These are phyloP conservation scores for Trisateles emortualis DNA, from an alignment of 2,888 invertebrate species.

Conservation along the genomic window DNA sequence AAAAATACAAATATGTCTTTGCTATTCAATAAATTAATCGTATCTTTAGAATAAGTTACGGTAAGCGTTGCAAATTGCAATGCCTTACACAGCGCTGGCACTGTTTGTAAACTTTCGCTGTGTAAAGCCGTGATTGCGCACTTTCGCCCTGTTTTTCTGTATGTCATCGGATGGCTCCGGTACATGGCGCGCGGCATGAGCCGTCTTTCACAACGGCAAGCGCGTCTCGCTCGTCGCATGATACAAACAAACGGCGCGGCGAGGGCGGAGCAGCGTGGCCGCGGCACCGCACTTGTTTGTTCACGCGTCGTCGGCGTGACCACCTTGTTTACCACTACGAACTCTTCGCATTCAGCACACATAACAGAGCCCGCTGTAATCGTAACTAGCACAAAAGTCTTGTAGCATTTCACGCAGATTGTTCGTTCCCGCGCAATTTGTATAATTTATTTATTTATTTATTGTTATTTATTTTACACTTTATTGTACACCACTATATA, in stretches of 20 bases:
- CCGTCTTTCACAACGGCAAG: constrained; percentile 39
- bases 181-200: constrained; percentile 20
- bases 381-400: constrained; percentile 49
- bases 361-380: constrained; percentile 50
- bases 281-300: constrained; percentile 79
- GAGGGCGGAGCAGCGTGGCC: constrained; percentile 50
- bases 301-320: constrained; percentile 80
- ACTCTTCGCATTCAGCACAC: constrained; percentile 67
- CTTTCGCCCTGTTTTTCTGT: constrained; percentile 69
- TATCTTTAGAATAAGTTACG: too few relatives aligned
- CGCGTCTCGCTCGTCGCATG: constrained; percentile 32
- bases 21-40: too few relatives aligned
- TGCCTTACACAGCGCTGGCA: constrained; percentile 16
- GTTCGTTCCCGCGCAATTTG: constrained; percentile 34
- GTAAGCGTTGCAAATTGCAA: constrained; percentile 34
- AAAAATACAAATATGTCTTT: too few relatives aligned
- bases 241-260: constrained; percentile 42
- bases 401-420: constrained; percentile 37
- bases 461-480: too few relatives aligned
- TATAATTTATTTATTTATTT: too few relatives aligned
- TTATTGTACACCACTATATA: too few relatives aligned
- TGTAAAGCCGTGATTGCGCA: constrained; percentile 59
- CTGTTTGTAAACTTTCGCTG: constrained; percentile 72
- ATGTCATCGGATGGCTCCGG: constrained; percentile 45
- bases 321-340: constrained; percentile 79